Percentiles rank a stretch among this genome's conserved stretches.
Conservation (phyloP, 37 sponge, comb jelly and placozoan species). For the Haliclona indistincta region DNA sequence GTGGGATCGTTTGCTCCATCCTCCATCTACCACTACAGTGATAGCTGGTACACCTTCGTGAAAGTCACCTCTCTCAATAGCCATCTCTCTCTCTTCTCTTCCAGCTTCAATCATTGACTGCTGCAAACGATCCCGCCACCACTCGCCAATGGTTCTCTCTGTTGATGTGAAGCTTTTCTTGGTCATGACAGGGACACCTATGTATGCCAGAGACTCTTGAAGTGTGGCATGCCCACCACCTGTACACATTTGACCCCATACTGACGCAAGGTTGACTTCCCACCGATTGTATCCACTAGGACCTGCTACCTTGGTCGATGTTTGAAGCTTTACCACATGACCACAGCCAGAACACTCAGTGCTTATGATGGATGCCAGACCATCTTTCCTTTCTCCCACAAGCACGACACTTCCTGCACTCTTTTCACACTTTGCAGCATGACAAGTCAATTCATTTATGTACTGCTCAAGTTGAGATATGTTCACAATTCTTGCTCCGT, state of each 20-base stretch:
- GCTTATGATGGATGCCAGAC: conserved; percentile 33
- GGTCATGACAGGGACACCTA: conserved; percentile 48
- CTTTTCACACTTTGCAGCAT: no score
- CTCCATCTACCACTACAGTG: neutral
- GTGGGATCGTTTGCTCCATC: conserved; percentile 7
- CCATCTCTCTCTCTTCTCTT: neutral
- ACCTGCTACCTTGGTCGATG: conserved; percentile 2
- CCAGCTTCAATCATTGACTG: conserved; percentile 11
- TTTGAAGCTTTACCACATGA: conserved; percentile 4
- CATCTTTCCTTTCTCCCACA: conserved; percentile 24
- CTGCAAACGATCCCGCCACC: neutral
- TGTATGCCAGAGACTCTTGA: conserved; percentile 6
- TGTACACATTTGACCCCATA: conserved; percentile 56
- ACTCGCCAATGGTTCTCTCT: conserved; percentile 26
- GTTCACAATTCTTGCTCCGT: no score
- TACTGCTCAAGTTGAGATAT: no score
- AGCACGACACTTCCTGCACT: conserved; percentile 20
- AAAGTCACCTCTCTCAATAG: neutral
- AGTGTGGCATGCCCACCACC: conserved; percentile 40
- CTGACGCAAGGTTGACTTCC: conserved; percentile 41
- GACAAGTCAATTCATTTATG: no score
- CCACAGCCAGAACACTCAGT: neutral
- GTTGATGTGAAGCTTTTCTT: conserved; percentile 24
- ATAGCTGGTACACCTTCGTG: conserved; percentile 4
- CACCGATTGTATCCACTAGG: conserved; percentile 4